Evolutionary conservation across 2,113 vertebrate genomes (phyloP), one percentile per base, ranked within the genome.

Genomic region (Cisticola juncidis): DNA sequence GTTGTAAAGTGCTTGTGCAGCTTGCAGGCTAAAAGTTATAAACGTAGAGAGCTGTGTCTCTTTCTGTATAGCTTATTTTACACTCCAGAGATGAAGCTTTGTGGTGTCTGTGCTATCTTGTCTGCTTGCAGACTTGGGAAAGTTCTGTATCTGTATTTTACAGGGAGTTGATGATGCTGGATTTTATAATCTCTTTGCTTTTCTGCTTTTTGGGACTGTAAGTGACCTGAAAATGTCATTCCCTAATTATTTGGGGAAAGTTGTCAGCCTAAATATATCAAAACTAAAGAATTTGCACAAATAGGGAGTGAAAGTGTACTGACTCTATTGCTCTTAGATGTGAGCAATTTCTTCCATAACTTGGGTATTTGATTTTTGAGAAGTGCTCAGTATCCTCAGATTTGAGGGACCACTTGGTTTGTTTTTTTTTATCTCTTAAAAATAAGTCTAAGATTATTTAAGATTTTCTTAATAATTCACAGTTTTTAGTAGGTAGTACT

Each of bases 221-320:
- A 85, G 38, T 92, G 91, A 81, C 90, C 85, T 81, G 66, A 72
- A 94, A 96, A 87, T 5, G 71, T 85, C 56, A 42, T 85, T 96
- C 23, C 42, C 25, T 88, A 78, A 70, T 91, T 94, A 81, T 86
- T 70, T 92, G 60, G 72, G 65, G 35, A 91, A 76, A 64, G 35
- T 89, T 87, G 81, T 94, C 92, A 94, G 53, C 57, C 70, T 81
- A n/a, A 89, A 81, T 94, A 78, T 18, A 85, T 87, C 77, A 79
- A 87, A 91, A 4, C 31, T 53, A 57, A 89, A 62, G 60, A 81
- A 83, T n/a, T 62, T 84, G 47, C 53, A 35, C 45, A 73, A 82
- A 68, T 21, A 88, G 25, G 62, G 76, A 60, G 20, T 64, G 86
- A 54, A 87, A 89, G 40, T 56, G 9, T 68, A 14, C 47, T 23